Conservation (phyloP, 1,140 invertebrate genomes). For the Cydia amplana region DNA sequence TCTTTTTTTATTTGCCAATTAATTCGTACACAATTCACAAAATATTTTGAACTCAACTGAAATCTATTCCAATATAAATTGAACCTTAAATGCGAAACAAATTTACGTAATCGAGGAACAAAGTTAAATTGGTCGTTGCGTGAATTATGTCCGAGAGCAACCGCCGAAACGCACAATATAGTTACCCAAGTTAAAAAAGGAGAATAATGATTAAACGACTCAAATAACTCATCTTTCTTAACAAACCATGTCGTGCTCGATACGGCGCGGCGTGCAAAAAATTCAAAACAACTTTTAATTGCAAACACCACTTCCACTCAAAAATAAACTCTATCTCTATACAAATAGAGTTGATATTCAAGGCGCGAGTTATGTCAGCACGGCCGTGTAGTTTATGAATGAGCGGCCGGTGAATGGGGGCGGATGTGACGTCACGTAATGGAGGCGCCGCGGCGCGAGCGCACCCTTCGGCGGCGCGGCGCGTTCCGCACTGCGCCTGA, state of each 20-base stretch:
- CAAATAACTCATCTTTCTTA: conserved; percentile 31
- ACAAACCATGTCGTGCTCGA: conserved; percentile 27
- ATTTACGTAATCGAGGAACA: neutral
- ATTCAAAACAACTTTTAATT: conserved; percentile 24
- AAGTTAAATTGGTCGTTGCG: neutral
- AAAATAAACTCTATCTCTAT: neutral
- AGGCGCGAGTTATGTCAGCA: too few species aligned
- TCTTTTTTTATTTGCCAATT: conserved; percentile 4
- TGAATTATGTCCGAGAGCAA: neutral
- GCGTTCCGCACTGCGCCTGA: neutral
- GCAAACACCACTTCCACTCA: neutral
- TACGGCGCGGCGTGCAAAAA: conserved; percentile 7
- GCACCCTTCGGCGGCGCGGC: neutral
- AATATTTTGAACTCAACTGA: neutral
- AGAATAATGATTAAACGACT: neutral
- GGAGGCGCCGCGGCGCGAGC: conserved; percentile 5
- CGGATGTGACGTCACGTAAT: conserved; percentile 27
- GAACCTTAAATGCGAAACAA: neutral
- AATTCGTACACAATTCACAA: neutral
- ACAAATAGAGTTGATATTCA: neutral
- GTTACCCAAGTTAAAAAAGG: conserved; percentile 2
- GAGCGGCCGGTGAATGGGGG: conserved; percentile 24
- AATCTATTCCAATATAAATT: neutral
- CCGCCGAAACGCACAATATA: neutral
- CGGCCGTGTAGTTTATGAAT: conserved; percentile 28